These are phyloP conservation scores for Crotalus viridis DNA, from an alignment of 2,113 vertebrate species.

Conservation along the genomic window DNA sequence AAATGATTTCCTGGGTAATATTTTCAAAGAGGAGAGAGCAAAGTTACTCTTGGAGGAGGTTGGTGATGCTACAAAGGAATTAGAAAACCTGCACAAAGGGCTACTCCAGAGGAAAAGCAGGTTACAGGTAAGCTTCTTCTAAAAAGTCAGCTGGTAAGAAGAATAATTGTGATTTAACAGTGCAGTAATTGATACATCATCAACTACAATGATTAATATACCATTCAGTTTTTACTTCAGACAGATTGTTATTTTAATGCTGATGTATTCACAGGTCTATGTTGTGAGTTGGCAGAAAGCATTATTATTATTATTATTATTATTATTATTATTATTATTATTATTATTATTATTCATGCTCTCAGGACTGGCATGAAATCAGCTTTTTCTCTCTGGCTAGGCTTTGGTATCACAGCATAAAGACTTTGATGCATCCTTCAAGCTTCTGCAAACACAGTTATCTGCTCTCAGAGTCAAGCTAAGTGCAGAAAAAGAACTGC, in stretches of 20 bases:
- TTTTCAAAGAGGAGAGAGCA: slow-evolving; percentile 79
- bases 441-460: slow-evolving; percentile 72
- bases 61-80: slow-evolving; percentile 66
- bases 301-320: too few species aligned
- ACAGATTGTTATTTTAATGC: background rate
- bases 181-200: background rate
- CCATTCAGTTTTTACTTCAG: background rate
- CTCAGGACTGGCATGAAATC: background rate
- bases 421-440: slow-evolving; percentile 76
- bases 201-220: background rate
- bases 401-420: slow-evolving; percentile 77
- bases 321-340: too few species aligned
- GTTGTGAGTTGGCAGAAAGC: slow-evolving; percentile 8
- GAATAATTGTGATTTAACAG: background rate
- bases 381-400: slow-evolving; percentile 63
- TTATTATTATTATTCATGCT: background rate
- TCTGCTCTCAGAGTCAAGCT: slow-evolving; percentile 66
- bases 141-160: background rate
- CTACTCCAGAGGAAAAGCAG: slow-evolving; percentile 81
- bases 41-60: slow-evolving; percentile 72
- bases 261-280: background rate
- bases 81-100: slow-evolving; percentile 79
- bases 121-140: slow-evolving; percentile 74
- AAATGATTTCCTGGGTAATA: slow-evolving; percentile 73
- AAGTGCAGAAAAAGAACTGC: slow-evolving; percentile 66